Evolutionary conservation across 2,797 vertebrate species (phyloP).

Genomic region (Mastacembelus armatus): DNA sequence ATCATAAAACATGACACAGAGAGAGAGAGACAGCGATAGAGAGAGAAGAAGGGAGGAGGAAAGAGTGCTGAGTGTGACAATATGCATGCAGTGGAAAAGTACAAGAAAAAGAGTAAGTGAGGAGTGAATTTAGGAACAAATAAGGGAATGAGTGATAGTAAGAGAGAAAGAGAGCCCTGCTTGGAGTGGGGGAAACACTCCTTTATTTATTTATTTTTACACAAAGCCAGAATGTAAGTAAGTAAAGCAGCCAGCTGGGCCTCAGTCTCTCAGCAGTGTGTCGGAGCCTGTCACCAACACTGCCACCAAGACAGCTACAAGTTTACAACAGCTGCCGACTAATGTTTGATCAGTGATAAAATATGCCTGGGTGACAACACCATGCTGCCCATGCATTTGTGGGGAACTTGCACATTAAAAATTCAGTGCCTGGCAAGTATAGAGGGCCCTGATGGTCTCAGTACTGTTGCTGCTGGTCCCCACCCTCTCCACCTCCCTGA

Average conservation of each 20-base stretch:
- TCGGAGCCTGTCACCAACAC: constrained; percentile 82
- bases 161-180: constrained; percentile 22
- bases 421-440: constrained; percentile 87
- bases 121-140: constrained; percentile 47
- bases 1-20: constrained; percentile 50
- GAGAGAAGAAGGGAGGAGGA: not conserved
- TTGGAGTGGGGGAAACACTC: constrained; percentile 36
- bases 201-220: constrained; percentile 73
- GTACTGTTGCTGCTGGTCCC: constrained; percentile 57
- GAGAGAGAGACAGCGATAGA: constrained; percentile 1
- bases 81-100: constrained; percentile 32
- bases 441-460: constrained; percentile 88
- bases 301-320: constrained; percentile 89
- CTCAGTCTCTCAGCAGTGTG: constrained; percentile 82
- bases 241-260: constrained; percentile 82
- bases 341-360: constrained; percentile 97
- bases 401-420: constrained; percentile 90
- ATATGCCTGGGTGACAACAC: constrained; percentile 95
- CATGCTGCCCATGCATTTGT: constrained; percentile 91
- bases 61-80: constrained; percentile 35
- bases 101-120: constrained; percentile 25
- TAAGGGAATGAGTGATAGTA: constrained; percentile 48
- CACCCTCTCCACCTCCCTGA: constrained; percentile 75
- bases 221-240: constrained; percentile 74
- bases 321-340: constrained; percentile 92